Evolutionary conservation across 2,113 vertebrate genomes (phyloP), one percentile per base, ranked within the genome.

Genomic region (Anoplopoma fimbria): DNA sequence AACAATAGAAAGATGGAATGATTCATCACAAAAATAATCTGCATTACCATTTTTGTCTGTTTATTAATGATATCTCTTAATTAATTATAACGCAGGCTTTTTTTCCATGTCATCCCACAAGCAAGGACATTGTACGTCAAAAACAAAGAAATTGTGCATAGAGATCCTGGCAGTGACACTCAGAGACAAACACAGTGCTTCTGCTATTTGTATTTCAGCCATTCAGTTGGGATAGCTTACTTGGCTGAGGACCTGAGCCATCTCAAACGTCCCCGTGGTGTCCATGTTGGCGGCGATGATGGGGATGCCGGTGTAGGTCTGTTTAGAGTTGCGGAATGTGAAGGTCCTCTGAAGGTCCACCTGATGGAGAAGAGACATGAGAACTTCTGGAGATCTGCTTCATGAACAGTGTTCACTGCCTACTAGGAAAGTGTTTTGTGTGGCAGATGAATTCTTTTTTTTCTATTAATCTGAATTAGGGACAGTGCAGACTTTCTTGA

Each of bases 271-370:
- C 15, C 98, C 98, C 31, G 99, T 99, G 6, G 98, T 99, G 94
- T 99, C 98, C 98, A 99, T 99, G 93, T 99, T 99, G 81, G 98
- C 97, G 38, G 97, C 98, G 31, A 99, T 99, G 88, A 99, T 95
- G 62, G 98, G 98, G 92, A 99, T 96, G 65, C 98, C 98, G 1
- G 95, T 97, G 94, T 99, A 99, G 0, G 97, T 98, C 90, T 99
- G 97, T 88, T 98, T 99, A 49, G 98, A 99, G 94, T 99, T 99
- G 29, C 98, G 97, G 96, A 99, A 99, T 83, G 96, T 98, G 90
- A 97, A 99, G 49, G 95, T 99, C 49, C 97, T 95, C 29, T 94
- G 95, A 40, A 99, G 97, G 92, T 98, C 97, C 0, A 99, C 98
- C 98, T 99, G 87, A 72, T 65, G 27, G n/a, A 8, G 55, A 29